phyloP scores from a whole-genome alignment of 92 coral and sea anemone species.

The Parazoanthus darwini region DNA sequence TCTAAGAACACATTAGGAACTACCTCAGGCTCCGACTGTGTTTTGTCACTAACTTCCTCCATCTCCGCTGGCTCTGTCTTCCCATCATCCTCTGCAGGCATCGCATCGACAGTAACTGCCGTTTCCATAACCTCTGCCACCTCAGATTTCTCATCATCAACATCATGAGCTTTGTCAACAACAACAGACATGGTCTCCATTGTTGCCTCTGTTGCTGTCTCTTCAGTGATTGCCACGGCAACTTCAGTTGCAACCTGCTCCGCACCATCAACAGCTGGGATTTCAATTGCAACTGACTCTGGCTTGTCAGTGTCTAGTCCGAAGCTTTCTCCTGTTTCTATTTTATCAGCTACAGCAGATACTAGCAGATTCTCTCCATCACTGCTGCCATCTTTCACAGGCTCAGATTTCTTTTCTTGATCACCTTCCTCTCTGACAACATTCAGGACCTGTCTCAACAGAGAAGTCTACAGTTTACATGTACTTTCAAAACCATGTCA shows the following conservation, averaged over 20 bases:
- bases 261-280: conserved; percentile 49
- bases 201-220: conserved; percentile 1
- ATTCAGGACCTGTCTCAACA: not conserved
- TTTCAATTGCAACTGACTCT: conserved; percentile 53
- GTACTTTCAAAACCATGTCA: not conserved
- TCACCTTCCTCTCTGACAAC: conserved; percentile 14
- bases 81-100: conserved; percentile 8
- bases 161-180: conserved; percentile 24
- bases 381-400: not conserved
- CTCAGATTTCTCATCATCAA: conserved; percentile 35
- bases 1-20: conserved; percentile 51
- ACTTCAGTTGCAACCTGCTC: conserved; percentile 47
- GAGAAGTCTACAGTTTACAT: no score
- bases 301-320: conserved; percentile 23
- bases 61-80: conserved; percentile 14
- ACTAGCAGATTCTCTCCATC: not conserved
- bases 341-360: conserved; percentile 6
- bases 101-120: conserved; percentile 11
- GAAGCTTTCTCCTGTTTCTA: not conserved
- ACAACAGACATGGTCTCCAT: not conserved
- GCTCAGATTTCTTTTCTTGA: not conserved
- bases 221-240: conserved; percentile 35
- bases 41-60: not conserved
- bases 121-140: conserved; percentile 13
- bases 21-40: conserved; percentile 16